Evolutionary conservation across 2,113 vertebrate species (phyloP), one percentile per base, ranked within the genome.

Genomic region (Sylvilagus bachmani): DNA sequence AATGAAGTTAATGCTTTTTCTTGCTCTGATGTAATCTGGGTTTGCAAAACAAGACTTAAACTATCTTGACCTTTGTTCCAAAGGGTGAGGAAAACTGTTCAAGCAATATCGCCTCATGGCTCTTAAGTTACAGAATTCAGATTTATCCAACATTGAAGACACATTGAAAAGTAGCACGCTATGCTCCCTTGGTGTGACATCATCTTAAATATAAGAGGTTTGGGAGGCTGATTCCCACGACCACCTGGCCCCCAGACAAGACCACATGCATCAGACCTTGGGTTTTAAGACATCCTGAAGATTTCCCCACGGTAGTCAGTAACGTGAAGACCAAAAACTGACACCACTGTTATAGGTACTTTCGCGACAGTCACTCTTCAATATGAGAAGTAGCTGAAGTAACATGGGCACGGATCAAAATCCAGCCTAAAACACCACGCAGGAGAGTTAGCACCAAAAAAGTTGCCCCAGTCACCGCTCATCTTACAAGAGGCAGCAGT

Each of bases 21-120:
- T 25, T 91, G 85, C 69, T 53, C 58, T 89, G 96, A 83, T 93
- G 2, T 85, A 93, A 92, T 97, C 85, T 81, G 24, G 8, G 85
- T 90, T 95, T 95, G 78, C 51, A 74, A 73, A 86, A 58, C 10
- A 96, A 29, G 29, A 67, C n/a, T 95, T 89, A 83, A n/a, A 82
- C 24, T 78, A 31, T 70, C 38, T 61, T 90, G 66, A 95, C 90
- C 64, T 92, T 84, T 53, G 94, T 77, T 79, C 36, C 25, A 79
- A 74, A 94, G 10, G 90, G 21, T 27, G 25, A 75, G 69, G 6
- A 38, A 89, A 84, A 69, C 11, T 53, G 67, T 70, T 49, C 55
- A 66, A 74, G 49, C 3, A 66, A 64, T 58, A 36, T 73, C 53
- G 2, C 22, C 75, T 31, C 8, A 62, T 66, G 38, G 24, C 27